A percentile compares a stretch with the other conserved stretches of the same genome.
Evolutionary conservation across 2,797 vertebrate species (phyloP).

Genomic region (Melanotaenia trifasciata): DNA sequence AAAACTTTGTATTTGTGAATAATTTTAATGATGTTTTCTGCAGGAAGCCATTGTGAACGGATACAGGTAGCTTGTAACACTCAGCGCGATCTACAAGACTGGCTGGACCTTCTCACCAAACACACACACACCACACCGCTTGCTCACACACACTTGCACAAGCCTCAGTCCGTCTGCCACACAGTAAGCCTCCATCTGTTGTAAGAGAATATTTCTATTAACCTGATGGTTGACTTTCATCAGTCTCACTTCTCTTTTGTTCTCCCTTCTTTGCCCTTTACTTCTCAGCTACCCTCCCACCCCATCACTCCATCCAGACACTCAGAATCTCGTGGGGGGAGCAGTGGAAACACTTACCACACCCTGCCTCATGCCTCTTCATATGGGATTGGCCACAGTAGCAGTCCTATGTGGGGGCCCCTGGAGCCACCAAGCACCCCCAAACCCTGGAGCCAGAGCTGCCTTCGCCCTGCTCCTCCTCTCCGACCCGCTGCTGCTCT

Average conservation of each 20-base stretch:
- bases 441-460: conserved; percentile 97
- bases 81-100: conserved; percentile 92
- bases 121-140: conserved; percentile 89
- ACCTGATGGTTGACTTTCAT: neutral
- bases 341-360: conserved; percentile 87
- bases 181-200: conserved; percentile 84
- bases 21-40: neutral
- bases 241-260: fast-evolving
- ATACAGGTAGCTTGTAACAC: conserved; percentile 92
- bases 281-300: conserved; percentile 89
- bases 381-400: conserved; percentile 84
- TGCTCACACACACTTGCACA: conserved; percentile 81
- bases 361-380: conserved; percentile 92
- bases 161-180: conserved; percentile 90
- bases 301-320: conserved; percentile 90
- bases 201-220: neutral
- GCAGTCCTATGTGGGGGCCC: conserved; percentile 89
- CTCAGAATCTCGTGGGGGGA: conserved; percentile 87
- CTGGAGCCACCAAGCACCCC: conserved; percentile 93
- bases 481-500: conserved; percentile 93
- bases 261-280: neutral
- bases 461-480: conserved; percentile 92
- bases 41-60: conserved; percentile 93
- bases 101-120: conserved; percentile 95
- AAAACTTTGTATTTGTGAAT: neutral